These are phyloP conservation scores for Ictalurus punctatus DNA, from an alignment of 2,113 vertebrate species.

Conservation along the genomic window DNA sequence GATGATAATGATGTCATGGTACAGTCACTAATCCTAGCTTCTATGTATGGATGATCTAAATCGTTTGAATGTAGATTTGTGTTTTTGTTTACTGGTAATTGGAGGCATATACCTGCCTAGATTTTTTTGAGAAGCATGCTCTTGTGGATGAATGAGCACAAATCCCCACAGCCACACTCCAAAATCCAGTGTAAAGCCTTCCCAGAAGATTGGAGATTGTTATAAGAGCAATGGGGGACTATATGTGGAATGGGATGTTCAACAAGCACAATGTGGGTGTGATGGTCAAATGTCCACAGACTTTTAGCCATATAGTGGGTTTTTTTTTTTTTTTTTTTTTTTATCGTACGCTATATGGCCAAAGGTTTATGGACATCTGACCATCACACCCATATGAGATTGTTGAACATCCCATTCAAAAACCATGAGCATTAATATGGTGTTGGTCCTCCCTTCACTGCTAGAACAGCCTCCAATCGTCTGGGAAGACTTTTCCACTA, in stretches of 20 bases:
- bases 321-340: background rate
- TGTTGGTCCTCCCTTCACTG: background rate
- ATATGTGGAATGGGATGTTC: background rate
- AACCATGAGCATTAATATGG: background rate
- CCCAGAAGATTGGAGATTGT: background rate
- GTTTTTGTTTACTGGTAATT: background rate
- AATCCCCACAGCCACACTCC: background rate
- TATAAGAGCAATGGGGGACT: background rate
- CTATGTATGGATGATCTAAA: conserved; percentile 8
- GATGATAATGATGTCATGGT: conserved; percentile 36
- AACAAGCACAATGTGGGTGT: background rate
- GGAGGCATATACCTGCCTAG: background rate
- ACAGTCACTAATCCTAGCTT: conserved; percentile 33
- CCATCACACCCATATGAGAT: background rate
- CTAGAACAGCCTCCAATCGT: background rate
- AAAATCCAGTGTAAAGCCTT: background rate
- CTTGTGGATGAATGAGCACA: background rate
- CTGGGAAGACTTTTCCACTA: background rate
- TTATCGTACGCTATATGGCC: background rate
- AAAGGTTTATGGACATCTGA: background rate
- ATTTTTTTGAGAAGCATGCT: background rate
- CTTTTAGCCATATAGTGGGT: background rate
- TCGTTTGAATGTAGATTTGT: background rate
- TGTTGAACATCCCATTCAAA: background rate
- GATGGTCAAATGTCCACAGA: background rate